Conservation (phyloP, 2,888 invertebrate species). For the Cerastis leucographa region DNA sequence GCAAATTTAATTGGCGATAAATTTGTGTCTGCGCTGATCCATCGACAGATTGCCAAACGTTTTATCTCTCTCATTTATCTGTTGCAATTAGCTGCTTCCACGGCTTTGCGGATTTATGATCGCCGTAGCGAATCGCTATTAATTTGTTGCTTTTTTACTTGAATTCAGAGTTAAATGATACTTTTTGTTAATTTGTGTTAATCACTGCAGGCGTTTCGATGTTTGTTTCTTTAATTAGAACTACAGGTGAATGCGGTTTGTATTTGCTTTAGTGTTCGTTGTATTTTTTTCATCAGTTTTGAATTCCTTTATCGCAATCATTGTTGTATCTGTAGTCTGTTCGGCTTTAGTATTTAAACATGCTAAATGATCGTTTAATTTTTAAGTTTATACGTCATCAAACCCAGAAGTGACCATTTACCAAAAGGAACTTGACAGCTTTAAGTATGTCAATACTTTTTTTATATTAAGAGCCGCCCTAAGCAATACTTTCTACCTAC, state of each 20-base stretch:
- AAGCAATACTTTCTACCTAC: constrained; percentile 58
- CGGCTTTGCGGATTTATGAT: constrained; percentile 62
- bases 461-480: constrained; percentile 24
- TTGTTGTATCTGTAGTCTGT: neutral
- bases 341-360: neutral
- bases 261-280: neutral
- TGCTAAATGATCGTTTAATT: neutral
- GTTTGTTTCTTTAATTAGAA: constrained; percentile 40
- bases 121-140: constrained; percentile 55
- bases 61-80: constrained; percentile 64
- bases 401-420: neutral
- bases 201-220: constrained; percentile 37
- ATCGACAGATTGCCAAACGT: constrained; percentile 64
- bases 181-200: constrained; percentile 31
- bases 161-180: constrained; percentile 38
- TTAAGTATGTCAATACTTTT: constrained; percentile 32
- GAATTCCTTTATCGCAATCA: neutral
- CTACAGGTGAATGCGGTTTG: neutral
- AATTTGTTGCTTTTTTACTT: constrained; percentile 53
- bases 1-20: constrained; percentile 67
- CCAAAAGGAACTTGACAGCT: neutral
- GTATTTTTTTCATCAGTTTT: neutral
- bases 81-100: constrained; percentile 63
- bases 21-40: constrained; percentile 55
- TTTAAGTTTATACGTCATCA: neutral